These are phyloP conservation scores for Morpho helenor DNA, from an alignment of 2,888 invertebrate species.

Conservation along the genomic window DNA sequence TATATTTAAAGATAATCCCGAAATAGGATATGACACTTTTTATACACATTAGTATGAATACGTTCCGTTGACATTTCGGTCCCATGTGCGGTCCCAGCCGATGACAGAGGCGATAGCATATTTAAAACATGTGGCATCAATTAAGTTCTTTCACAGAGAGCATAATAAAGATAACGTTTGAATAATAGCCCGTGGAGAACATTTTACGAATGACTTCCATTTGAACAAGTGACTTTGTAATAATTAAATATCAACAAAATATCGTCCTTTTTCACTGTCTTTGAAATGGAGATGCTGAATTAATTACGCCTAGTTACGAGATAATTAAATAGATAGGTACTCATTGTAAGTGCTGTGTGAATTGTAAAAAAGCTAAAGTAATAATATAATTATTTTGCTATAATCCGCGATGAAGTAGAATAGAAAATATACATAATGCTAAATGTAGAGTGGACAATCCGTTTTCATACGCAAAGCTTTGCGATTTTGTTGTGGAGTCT, in stretches of 20 bases:
- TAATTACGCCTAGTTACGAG: no score
- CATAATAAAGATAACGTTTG: constrained; percentile 69
- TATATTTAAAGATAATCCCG: background rate
- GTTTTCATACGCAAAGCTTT: no score
- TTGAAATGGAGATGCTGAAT: background rate
- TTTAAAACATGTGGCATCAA: constrained; percentile 71
- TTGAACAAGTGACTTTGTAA: constrained; percentile 54
- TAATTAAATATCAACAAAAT: constrained; percentile 19
- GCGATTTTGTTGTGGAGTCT: no score
- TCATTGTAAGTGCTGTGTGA: no score
- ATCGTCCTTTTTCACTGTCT: constrained; percentile 4
- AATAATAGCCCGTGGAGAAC: constrained; percentile 70
- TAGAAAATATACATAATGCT: no score
- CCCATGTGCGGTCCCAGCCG: constrained; percentile 48
- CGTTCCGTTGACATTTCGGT: constrained; percentile 33
- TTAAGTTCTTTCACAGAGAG: constrained; percentile 69
- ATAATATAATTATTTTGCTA: no score
- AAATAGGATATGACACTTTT: constrained; percentile 16
- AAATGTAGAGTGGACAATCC: no score
- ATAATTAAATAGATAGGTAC: no score
- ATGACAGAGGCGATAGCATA: constrained; percentile 52
- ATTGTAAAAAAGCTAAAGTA: no score
- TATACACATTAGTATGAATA: constrained; percentile 15
- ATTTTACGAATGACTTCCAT: constrained; percentile 68
- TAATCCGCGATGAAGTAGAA: no score